Base-by-base conservation (phyloP, 2,888 invertebrate genomes). In the Hirtodrosophila confusa region DNA sequence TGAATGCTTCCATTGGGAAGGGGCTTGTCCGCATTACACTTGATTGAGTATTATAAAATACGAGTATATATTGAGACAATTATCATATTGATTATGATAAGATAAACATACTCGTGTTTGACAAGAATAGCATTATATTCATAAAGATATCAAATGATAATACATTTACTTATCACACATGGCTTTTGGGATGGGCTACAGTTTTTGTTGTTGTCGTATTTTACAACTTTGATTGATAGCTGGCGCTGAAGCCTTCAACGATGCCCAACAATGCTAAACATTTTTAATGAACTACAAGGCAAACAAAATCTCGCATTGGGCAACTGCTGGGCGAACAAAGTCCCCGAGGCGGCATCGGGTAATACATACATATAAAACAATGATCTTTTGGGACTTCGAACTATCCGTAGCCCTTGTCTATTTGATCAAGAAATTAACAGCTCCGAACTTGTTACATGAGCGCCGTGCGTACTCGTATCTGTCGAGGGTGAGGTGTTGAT, bases 371-470 rank as follows among this genome's bases (percentile, higher is more conserved):
- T 17, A 55, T 51, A 49, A 77, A 45, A 77, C 73, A 72, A 77
- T 72, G 67, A 67, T 66, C 68, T 9, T 39, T 17, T 58, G 77
- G 84, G 68, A 67, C 36, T 23, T 58, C 49, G 54, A 29, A 50
- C 65, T 60, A 48, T 27, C 3, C 35, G 50, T 47, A 23, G 51
- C 48, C 57, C 50, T 64, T 56, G 49, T 45, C 48, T 60, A 70
- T 82, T 86, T 82, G 74, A 64, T 55, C 44, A 71, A 70, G 61
- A 88, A 86, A 82, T 82, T 82, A 88, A 88, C 82, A 78, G 69
- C 56, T 56, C 49, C 56, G 41, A 69, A 82, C 88, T 82, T 86
- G 82, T 88, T 88, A 88, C 66, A 64, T 48, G 61, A 44, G 39
- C 49, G 45, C 45, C 62, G 27, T 43, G 6, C 27, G 27, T 27